Base-by-base conservation (phyloP, 2,797 vertebrate species). In the Brachyalestes nurse region DNA sequence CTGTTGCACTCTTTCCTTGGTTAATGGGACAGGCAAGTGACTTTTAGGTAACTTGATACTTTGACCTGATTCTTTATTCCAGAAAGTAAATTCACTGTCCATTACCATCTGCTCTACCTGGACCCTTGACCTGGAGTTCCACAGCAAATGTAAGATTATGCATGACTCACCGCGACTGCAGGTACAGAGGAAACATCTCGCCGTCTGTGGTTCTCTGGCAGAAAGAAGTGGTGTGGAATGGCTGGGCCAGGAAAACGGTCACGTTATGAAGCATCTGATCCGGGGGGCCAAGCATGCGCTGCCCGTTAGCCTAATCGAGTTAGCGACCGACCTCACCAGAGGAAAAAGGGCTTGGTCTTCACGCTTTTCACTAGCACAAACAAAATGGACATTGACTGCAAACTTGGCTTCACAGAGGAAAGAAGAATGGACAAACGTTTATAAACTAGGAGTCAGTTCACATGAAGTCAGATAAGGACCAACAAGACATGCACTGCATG, bases 141-240 rank as follows among this genome's bases (percentile, higher is more conserved):
- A 25, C 6, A 23, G 14, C 13, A 10, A 75, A 49, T 9, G 16
- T n/a, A 61, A 49, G 38, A 3, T 13, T n/a, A 10, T 21, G 10
- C 5, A 2, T 19, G 45, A 77, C 79, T 75, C 51, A 80, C 79
- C 78, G 19, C 9, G 5, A 60, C 1, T 84, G 53, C 25, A 67
- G 51, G 1, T 95, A 94, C 80, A 94, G 90, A 47, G 93, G 93
- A 88, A 95, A 94, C 93, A 94, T 94, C 88, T 90, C 91, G 79
- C 84, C 85, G 73, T 88, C 72, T 87, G 61, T 83, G 83, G 84
- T 83, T 87, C 86, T 88, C 88, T 77, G 81, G 79, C 78, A 73
- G 13, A 75, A 80, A 86, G 83, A 53, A 86, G 82, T 80, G 64
- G 86, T 86, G 65, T 84, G 78, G 81, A 89, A 86, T 53, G 49